Evolutionary conservation across 2,113 vertebrate species (phyloP).

Genomic region (Myotis brandtii): DNA sequence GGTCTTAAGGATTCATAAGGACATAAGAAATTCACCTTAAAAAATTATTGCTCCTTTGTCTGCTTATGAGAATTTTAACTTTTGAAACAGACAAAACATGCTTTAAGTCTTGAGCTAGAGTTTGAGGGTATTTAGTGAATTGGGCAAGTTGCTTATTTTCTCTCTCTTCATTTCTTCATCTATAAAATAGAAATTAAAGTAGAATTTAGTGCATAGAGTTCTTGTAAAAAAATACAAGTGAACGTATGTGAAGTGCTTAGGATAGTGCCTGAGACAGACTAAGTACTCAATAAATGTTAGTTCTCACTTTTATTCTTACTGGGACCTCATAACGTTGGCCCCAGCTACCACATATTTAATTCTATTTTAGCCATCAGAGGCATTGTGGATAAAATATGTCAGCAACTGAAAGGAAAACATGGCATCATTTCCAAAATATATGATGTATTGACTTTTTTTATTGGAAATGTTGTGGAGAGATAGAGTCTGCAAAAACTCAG

Average conservation of each 20-base stretch:
- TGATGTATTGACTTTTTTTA: conserved; percentile 34
- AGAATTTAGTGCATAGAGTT: neutral
- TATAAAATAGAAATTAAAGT: conserved; percentile 35
- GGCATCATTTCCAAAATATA: conserved; percentile 19
- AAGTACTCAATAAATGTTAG: neutral
- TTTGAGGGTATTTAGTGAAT: neutral
- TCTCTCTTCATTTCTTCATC: conserved; percentile 14
- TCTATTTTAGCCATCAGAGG: neutral
- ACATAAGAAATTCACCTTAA: neutral
- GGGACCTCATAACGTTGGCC: neutral
- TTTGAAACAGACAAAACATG: neutral
- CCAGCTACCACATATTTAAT: neutral
- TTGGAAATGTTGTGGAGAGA: conserved; percentile 11
- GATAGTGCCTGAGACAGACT: neutral
- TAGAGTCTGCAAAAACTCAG: conserved; percentile 26
- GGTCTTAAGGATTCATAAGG: neutral
- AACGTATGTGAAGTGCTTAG: neutral
- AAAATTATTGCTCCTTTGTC: neutral
- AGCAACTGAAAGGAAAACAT: conserved; percentile 46
- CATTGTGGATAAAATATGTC: neutral
- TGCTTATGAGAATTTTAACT: neutral
- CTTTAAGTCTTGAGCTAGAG: neutral
- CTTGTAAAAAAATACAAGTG: neutral
- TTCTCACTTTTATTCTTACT: neutral
- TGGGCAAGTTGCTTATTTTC: neutral